Base-by-base conservation (phyloP, 1,140 invertebrate genomes). In the Andrena cerasifolii region DNA sequence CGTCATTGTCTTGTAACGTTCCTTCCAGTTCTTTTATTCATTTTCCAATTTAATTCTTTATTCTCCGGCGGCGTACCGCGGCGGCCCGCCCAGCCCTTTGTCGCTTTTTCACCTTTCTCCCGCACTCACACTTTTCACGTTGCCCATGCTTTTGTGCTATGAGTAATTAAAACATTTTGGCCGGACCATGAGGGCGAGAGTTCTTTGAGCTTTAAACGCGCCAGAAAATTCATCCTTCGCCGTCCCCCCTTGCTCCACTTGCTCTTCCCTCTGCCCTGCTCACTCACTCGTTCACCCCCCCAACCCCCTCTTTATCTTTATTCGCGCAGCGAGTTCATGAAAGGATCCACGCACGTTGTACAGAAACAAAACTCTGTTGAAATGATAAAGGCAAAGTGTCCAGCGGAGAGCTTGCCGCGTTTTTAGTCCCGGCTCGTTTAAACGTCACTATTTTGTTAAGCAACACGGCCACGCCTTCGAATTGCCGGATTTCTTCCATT, bases 91-190 rank as follows among this genome's bases (percentile, higher is more conserved):
- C 78, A 54, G 79, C 82, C 68, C 67, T 84, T 76, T 83, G 80
- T 86, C 78, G 74, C 80, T 78, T 85, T 82, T 85, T 75, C 70
- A 72, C 77, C 73, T 83, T 84, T 67, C 68, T 76, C 76, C 16
- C 36, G 43, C 45, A 4, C 58, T n/a, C 16, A n/a, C 58, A 51
- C 71, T 43, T 63, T 73, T 61, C 36, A 71, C 61, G 65, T 58
- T 79, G 56, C 61, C 45, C 54, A 56, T 61, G 82, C 82, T 84
- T 86, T 87, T 89, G 85, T 88, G 75, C 84, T 80, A 87, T 79
- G 80, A 85, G 87, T 89, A 89, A 89, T 89, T 89, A 89, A 89
- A 89, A 88, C 87, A 89, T 89, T 89, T 89, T 84, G 84, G 82
- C 75, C 59, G 80, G 78, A 77, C 76, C 63, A 78, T 75, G 77